Percentiles rank a stretch among this genome's conserved stretches.
Evolutionary conservation across 1,140 invertebrate genomes (phyloP).

Genomic region (Drosophila santomea): DNA sequence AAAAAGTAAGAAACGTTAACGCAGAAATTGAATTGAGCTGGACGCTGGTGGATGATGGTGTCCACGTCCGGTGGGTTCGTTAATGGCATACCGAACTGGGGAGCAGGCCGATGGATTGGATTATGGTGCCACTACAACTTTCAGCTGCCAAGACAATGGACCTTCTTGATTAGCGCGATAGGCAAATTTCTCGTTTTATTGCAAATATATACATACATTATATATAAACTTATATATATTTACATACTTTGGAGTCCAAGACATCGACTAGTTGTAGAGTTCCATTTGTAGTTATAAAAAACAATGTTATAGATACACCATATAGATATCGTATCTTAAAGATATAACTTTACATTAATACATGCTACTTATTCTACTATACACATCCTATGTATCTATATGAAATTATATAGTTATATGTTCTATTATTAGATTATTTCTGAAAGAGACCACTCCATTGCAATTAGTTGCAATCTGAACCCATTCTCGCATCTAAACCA

Average conservation of each 20-base stretch:
- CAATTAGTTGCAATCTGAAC: neutral
- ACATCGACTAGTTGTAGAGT: too few species aligned
- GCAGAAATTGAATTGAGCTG: constrained; percentile 29
- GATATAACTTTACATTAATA: too few species aligned
- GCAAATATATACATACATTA: too few species aligned
- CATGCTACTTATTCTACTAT: too few species aligned
- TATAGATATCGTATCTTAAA: too few species aligned
- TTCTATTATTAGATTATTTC: too few species aligned
- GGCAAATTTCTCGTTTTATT: neutral
- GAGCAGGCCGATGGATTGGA: constrained; percentile 22
- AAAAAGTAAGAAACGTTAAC: constrained; percentile 10
- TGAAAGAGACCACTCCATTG: too few species aligned
- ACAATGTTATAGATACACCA: too few species aligned
- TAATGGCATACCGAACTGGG: constrained; percentile 38
- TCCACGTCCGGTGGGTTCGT: constrained; percentile 17
- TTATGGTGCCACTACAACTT: constrained; percentile 10
- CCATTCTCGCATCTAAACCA: neutral
- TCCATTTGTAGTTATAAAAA: too few species aligned
- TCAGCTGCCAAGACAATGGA: neutral
- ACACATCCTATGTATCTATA: too few species aligned
- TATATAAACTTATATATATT: neutral
- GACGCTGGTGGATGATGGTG: constrained; percentile 8
- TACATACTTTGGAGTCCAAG: neutral
- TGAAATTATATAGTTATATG: too few species aligned
- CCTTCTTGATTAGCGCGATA: neutral